Evolutionary conservation across 2,113 vertebrate genomes (phyloP), one percentile per base, ranked within the genome.

Genomic region (Saccopteryx leptura): DNA sequence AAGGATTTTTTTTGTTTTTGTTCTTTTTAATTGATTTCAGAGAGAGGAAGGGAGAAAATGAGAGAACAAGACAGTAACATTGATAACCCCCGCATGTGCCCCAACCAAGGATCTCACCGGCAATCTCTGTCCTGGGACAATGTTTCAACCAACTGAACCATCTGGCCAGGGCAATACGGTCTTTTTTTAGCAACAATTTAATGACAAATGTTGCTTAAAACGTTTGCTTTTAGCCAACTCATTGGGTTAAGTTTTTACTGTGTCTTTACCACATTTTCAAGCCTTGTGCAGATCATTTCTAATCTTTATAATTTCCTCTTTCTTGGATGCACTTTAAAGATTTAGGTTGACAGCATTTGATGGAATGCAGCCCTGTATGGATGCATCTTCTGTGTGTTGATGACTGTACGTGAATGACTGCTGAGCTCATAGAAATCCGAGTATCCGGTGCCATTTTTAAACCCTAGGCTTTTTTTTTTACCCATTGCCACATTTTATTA

Each of bases 401-500:
- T 28, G 31, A 10, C 58, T 15, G 9, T 52, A n/a, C 66, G 39
- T 74, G 69, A 93, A 68, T 17, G 4, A 48, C 39, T 65, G 26
- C 54, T 61, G n/a, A 50, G 17, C 39, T 89, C 58, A 46, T 9
- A 48, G 26, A 76, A 84, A 93, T 54, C 18, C 12, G 50, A 33
- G 17, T 46, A 61, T 66, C 82, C 31, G 46, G 21, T 75, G 54
- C 61, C 71, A 39, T 76, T 88, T 91, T 91, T 75, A 93, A 89
- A 33, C 48, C 39, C 4, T 28, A 8, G 26, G 15, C 61, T 92
- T 82, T 26, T 58, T 85, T 88, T 87, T 71, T 28, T 82, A 58
- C 33, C 58, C 13, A 39, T 48, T 85, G 48, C n/a, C 83, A 65
- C 61, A 85, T 85, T 71, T 48, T 72, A 72, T 88, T 60, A 90